These are phyloP conservation scores for Podarcis raffonei DNA, from an alignment of 2,113 vertebrate genomes.

Conservation along the genomic window DNA sequence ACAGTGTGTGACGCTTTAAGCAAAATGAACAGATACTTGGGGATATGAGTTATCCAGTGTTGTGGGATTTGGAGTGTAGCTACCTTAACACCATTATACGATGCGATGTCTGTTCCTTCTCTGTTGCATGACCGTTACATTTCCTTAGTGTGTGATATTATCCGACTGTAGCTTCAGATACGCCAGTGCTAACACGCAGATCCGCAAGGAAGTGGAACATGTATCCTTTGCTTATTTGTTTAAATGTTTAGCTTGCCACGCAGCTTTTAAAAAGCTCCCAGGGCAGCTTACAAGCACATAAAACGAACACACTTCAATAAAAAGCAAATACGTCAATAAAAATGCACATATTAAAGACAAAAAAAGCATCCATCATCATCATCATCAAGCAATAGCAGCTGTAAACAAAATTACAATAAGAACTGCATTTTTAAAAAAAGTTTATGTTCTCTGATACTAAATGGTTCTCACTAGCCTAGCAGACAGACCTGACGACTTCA, in stretches of 20 bases:
- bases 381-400: not conserved
- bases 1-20: constrained; percentile 95
- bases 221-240: not conserved
- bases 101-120: constrained; percentile 41
- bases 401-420: not conserved
- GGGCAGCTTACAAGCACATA: not conserved
- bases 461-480: not conserved
- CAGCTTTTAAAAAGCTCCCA: not conserved
- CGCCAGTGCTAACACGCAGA: constrained; percentile 53
- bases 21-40: constrained; percentile 97
- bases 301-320: no score
- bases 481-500: not conserved
- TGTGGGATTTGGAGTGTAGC: constrained; percentile 28
- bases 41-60: constrained; percentile 80
- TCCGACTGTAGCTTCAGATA: constrained; percentile 60
- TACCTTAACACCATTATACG: constrained; percentile 42
- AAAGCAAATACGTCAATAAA: not conserved
- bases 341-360: not conserved
- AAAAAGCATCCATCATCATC: not conserved
- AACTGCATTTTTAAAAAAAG: not conserved
- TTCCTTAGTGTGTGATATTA: constrained; percentile 57
- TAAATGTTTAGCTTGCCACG: not conserved
- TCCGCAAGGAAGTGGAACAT: constrained; percentile 21
- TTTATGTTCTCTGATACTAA: not conserved
- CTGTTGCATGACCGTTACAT: constrained; percentile 61